A percentile compares a stretch with the other conserved stretches of the same genome.
phyloP scores from a whole-genome alignment of 2,888 invertebrate species.

The Nudaria mundana region DNA sequence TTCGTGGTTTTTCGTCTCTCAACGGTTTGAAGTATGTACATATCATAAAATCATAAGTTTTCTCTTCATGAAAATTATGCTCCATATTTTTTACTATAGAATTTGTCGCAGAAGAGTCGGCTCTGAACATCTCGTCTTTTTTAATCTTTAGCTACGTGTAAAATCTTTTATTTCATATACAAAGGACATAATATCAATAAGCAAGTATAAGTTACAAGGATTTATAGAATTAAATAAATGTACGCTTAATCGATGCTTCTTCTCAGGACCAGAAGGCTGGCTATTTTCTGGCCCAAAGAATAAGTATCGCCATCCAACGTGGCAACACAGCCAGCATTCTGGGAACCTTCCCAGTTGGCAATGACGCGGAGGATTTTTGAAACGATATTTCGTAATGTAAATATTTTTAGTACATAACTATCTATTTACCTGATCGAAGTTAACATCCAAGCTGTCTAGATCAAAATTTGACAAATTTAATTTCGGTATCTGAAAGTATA shows the following conservation, averaged over 20 bases:
- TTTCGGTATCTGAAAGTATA: constrained; percentile 54
- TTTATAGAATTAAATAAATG: too few species aligned
- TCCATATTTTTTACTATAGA: constrained; percentile 20
- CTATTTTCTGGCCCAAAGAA: too few species aligned
- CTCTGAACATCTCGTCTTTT: constrained; percentile 34
- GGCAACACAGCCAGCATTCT: too few species aligned
- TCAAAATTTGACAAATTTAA: constrained; percentile 47
- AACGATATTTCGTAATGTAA: too few species aligned
- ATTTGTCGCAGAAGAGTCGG: constrained; percentile 20
- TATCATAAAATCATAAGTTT: constrained; percentile 28
- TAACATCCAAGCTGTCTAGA: constrained; percentile 48
- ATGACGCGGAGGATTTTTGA: too few species aligned
- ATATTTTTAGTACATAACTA: constrained; percentile 5
- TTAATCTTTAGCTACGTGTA: constrained; percentile 49
- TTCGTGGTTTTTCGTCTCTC: constrained; percentile 30
- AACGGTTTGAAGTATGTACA: constrained; percentile 44
- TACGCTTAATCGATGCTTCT: too few species aligned
- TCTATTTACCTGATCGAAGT: constrained; percentile 54
- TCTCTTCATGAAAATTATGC: constrained; percentile 22
- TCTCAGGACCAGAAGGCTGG: too few species aligned
- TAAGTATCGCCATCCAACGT: too few species aligned
- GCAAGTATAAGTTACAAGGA: too few species aligned
- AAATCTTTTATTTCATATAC: too few species aligned
- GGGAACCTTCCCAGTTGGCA: too few species aligned
- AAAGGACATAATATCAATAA: too few species aligned